Base-by-base conservation (phyloP, 2,888 invertebrate genomes). In the Netelia virgata region DNA sequence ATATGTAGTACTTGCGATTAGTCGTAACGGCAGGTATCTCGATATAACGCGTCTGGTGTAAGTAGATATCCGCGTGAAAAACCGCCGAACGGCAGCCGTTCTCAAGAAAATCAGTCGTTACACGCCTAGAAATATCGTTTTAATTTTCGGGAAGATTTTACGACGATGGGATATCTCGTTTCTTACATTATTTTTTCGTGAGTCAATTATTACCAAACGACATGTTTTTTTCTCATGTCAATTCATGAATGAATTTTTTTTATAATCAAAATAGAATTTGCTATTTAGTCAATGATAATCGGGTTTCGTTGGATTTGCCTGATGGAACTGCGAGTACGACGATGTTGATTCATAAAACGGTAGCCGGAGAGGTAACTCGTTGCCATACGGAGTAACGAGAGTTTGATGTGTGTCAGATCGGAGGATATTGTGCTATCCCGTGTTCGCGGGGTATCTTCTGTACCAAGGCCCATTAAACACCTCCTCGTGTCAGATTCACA, bases 401-500 rank as follows among this genome's bases (percentile, higher is more conserved):
- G 61, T 75, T 70, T 76, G 79, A 78, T 63, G 41, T 66, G 77
- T 57, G 72, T 57, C 53, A 20, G 53, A 75, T 68, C 28, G 23
- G 23, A 73, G 57, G 41, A 72, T 77, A 69, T 68, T 28, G 68
- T 84, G 64, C 41, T 47, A 61, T 63, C 53, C 43, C 61, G 50
- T 43, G 16, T 55, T 43, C 41, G 78, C 72, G 64, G 18, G 28
- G 28, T 61, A 78, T 64, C 50, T 75, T 50, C 74, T 68, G 3
- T 69, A 75, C 47, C 55, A 18, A 64, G 64, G 73, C 43, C 84
- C 83, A 80, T 86, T 86, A 83, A 85, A 83, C 85, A 82, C 85
- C 82, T 83, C 50, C 36, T 82, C 82, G 66, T 85, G 85, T 87
- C 85, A 85, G 57, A 55, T 20, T 20, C 23, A 16, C n/a, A 14